A percentile compares a stretch with the other conserved stretches of the same genome.
phyloP scores from a whole-genome alignment of 2,113 vertebrate species.

The Tympanuchus pallidicinctus region DNA sequence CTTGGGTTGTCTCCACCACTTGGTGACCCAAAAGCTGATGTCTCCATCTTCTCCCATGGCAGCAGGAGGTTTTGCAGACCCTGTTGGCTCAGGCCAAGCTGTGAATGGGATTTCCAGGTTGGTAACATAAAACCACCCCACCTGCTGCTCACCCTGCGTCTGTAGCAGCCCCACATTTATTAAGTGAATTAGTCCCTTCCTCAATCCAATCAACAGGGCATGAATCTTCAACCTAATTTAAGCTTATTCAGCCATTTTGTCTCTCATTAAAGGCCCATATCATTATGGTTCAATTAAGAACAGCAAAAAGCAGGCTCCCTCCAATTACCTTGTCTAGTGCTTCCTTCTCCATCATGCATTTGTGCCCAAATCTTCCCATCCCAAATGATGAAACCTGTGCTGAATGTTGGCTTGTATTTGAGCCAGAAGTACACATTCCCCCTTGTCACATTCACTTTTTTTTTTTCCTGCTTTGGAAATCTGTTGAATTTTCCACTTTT shows the following conservation, averaged over 20 bases:
- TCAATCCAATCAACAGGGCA: not conserved
- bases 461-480: not conserved
- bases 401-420: not conserved
- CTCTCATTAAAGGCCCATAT: not conserved
- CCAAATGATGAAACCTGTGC: not conserved
- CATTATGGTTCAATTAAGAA: not conserved
- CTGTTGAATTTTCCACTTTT: not conserved
- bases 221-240: not conserved
- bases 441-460: not conserved
- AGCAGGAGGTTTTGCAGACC: not conserved
- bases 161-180: not conserved
- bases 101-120: not conserved
- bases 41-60: not conserved
- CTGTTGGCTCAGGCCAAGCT: not conserved
- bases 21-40: not conserved
- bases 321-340: not conserved
- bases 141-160: not conserved
- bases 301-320: not conserved
- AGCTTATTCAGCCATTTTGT: not conserved
- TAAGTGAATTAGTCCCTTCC: not conserved
- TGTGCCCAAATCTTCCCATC: not conserved
- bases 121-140: fast-evolving
- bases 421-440: not conserved
- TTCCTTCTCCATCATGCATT: not conserved
- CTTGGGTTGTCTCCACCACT: too few relatives aligned